These are phyloP conservation scores for Coregonus ussuriensis DNA, from an alignment of 2,797 vertebrate species.

Conservation along the genomic window DNA sequence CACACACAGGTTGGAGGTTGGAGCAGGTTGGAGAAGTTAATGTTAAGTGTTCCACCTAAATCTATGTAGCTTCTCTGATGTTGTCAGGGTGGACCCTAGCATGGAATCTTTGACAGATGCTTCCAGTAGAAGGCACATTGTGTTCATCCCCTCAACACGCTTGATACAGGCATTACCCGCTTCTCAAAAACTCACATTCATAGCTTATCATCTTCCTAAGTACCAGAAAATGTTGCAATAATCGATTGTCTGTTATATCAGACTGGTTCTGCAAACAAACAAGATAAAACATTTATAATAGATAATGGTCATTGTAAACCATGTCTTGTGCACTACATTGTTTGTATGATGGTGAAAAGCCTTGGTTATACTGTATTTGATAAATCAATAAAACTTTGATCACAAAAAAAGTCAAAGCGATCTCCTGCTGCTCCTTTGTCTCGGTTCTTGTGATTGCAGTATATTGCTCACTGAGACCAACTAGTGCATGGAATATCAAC, in stretches of 20 bases:
- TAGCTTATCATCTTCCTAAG: not conserved
- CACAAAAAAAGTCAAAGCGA: not conserved
- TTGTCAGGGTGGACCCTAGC: not conserved
- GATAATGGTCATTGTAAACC: not conserved
- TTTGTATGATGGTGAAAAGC: not conserved
- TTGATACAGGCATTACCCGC: not conserved
- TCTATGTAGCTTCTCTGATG: not conserved
- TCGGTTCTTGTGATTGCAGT: slow-evolving; percentile 23
- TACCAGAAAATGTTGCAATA: not conserved
- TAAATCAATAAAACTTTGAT: slow-evolving; percentile 7
- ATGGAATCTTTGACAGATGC: not conserved
- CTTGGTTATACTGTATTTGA: not conserved
- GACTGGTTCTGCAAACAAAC: not conserved
- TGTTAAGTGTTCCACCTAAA: not conserved
- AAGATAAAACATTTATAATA: not conserved
- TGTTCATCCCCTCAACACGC: not conserved
- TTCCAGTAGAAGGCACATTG: not conserved
- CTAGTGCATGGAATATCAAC: slow-evolving; percentile 42
- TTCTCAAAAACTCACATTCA: not conserved
- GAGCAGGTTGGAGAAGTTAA: not conserved
- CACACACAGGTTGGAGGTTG: not conserved
- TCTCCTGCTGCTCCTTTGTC: not conserved
- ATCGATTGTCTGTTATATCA: not conserved
- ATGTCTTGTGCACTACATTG: not conserved
- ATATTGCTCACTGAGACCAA: slow-evolving; percentile 34